Evolutionary conservation across 1,140 invertebrate species (phyloP).

Genomic region (Grapholita molesta): DNA sequence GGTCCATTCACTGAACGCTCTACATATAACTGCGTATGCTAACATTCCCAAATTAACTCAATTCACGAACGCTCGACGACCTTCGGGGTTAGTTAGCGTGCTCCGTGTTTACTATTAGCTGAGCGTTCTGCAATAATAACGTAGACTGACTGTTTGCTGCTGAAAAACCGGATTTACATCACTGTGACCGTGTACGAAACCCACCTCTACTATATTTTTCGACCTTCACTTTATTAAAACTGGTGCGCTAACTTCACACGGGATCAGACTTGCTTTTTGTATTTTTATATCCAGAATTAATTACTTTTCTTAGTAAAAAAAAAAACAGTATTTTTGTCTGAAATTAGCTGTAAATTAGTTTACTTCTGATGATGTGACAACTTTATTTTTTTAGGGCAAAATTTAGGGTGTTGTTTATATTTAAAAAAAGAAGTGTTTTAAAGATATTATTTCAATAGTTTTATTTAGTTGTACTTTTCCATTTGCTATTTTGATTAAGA

Average conservation of each 20-base stretch:
- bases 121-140: slow-evolving; percentile 2
- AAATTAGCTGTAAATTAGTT: slow-evolving; percentile 42
- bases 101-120: background rate
- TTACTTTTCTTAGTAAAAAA: slow-evolving; percentile 33
- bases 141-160: slow-evolving; percentile 11
- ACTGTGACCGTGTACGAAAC: slow-evolving; percentile 33
- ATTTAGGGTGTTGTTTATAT: slow-evolving; percentile 57
- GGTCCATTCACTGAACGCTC: slow-evolving; percentile 4
- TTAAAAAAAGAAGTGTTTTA: slow-evolving; percentile 54
- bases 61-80: background rate
- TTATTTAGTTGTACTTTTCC: slow-evolving; percentile 71
- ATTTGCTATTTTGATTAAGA: slow-evolving; percentile 75
- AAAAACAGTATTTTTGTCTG: slow-evolving; percentile 44
- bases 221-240: slow-evolving; percentile 58
- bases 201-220: slow-evolving; percentile 69
- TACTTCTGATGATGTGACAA: slow-evolving; percentile 41
- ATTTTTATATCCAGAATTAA: slow-evolving; percentile 69
- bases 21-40: background rate
- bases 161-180: slow-evolving; percentile 21
- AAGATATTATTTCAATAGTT: slow-evolving; percentile 72
- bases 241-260: slow-evolving; percentile 52
- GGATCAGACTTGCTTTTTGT: slow-evolving; percentile 71
- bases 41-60: background rate
- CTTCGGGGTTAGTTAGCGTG: background rate
- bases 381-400: slow-evolving; percentile 52